These are phyloP conservation scores for Gorsachius magnificus DNA, from an alignment of 2,797 vertebrate genomes.

Conservation along the genomic window DNA sequence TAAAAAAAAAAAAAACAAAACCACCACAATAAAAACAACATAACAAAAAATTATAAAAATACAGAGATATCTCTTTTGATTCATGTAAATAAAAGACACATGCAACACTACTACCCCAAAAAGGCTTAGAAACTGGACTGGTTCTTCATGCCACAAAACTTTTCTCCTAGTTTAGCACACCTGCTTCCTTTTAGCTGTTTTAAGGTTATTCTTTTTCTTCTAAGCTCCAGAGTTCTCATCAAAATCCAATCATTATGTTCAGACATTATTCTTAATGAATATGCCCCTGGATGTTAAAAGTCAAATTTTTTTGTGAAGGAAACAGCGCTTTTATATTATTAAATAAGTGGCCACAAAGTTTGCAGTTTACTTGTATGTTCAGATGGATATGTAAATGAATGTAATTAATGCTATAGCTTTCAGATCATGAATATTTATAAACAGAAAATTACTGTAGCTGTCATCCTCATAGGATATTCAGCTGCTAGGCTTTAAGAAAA, in stretches of 20 bases:
- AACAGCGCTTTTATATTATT: conserved; percentile 68
- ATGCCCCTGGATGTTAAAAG: conserved; percentile 64
- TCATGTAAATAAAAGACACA: neutral
- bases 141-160: conserved; percentile 10
- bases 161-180: conserved; percentile 41
- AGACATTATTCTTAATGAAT: conserved; percentile 68
- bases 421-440: conserved; percentile 80
- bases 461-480: conserved; percentile 72
- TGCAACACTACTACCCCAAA: neutral
- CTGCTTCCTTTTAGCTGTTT: conserved; percentile 62
- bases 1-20: neutral
- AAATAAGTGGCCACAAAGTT: conserved; percentile 69
- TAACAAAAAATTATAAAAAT: neutral
- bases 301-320: conserved; percentile 71
- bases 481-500: conserved; percentile 71
- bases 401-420: conserved; percentile 81
- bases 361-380: conserved; percentile 69
- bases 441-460: conserved; percentile 72
- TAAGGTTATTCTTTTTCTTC: conserved; percentile 52
- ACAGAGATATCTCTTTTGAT: neutral
- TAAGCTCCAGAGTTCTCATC: conserved; percentile 59
- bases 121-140: neutral
- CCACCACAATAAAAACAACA: neutral
- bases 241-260: conserved; percentile 66
- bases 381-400: conserved; percentile 76